phyloP scores from a whole-genome alignment of 1,140 invertebrate genomes.

The Aphelinus atriplicis region DNA sequence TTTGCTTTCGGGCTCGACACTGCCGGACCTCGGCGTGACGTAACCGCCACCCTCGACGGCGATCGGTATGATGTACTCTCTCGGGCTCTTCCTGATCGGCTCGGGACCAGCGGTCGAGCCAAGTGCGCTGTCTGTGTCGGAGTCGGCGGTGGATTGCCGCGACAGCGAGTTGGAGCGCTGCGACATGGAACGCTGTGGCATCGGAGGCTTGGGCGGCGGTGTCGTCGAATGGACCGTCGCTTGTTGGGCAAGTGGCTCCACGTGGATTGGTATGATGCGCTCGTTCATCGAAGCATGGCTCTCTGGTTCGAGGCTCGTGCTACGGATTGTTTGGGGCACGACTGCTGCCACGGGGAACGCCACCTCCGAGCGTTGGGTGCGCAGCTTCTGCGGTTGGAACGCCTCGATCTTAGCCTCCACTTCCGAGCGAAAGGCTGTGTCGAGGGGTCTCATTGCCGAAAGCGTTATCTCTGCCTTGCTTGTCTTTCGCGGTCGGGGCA shows the following conservation, averaged over 20 bases:
- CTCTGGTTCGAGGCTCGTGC: slow-evolving; percentile 64
- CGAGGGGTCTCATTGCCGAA: slow-evolving; percentile 63
- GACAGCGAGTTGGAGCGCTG: slow-evolving; percentile 67
- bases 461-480: slow-evolving; percentile 75
- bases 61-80: slow-evolving; percentile 92
- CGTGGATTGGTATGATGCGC: slow-evolving; percentile 70
- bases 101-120: slow-evolving; percentile 69
- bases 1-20: slow-evolving; percentile 76
- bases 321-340: slow-evolving; percentile 53
- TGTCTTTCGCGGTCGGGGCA: slow-evolving; percentile 72
- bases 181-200: slow-evolving; percentile 61
- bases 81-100: slow-evolving; percentile 85
- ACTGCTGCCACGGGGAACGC: slow-evolving; percentile 68
- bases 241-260: slow-evolving; percentile 34
- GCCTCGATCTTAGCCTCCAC: slow-evolving; percentile 70
- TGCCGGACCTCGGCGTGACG: slow-evolving; percentile 80
- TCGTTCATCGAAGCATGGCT: slow-evolving; percentile 59
- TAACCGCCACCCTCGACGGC: slow-evolving; percentile 88
- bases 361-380: slow-evolving; percentile 70
- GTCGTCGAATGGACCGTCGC: slow-evolving; percentile 47
- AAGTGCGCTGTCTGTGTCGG: slow-evolving; percentile 71
- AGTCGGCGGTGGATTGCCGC: slow-evolving; percentile 75
- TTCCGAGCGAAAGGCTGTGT: slow-evolving; percentile 68
- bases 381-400: slow-evolving; percentile 60
- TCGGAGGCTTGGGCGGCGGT: slow-evolving; percentile 64